Evolutionary conservation across 2,113 vertebrate species (phyloP).

Genomic region (Abramis brama): DNA sequence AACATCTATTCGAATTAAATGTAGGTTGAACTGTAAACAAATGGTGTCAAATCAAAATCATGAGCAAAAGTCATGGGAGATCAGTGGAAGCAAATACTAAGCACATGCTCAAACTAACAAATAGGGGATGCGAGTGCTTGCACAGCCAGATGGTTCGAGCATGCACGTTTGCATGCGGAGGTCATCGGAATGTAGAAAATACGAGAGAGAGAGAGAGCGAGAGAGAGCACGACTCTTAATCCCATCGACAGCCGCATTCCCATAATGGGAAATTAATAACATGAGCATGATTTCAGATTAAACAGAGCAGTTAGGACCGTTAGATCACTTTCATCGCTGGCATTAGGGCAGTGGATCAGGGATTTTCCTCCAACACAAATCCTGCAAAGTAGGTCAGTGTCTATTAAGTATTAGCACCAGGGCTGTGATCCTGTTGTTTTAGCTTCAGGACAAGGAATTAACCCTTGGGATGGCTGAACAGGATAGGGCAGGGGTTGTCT

Average conservation of each 20-base stretch:
- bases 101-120: conserved; percentile 64
- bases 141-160: conserved; percentile 68
- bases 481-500: conserved; percentile 74
- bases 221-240: conserved; percentile 70
- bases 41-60: conserved; percentile 18
- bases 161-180: conserved; percentile 64
- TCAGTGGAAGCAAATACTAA: neutral
- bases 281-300: conserved; percentile 79
- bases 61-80: conserved; percentile 19
- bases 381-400: conserved; percentile 80
- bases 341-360: conserved; percentile 76
- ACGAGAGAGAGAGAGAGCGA: conserved; percentile 44
- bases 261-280: conserved; percentile 82
- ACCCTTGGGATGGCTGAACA: conserved; percentile 73
- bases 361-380: conserved; percentile 67
- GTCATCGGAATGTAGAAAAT: conserved; percentile 56
- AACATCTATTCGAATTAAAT: neutral
- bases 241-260: conserved; percentile 78
- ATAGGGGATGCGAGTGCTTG: conserved; percentile 57
- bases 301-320: conserved; percentile 78
- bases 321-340: conserved; percentile 81
- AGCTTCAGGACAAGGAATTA: conserved; percentile 79
- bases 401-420: conserved; percentile 79
- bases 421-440: conserved; percentile 81
- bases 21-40: neutral